Base-by-base conservation (phyloP, 2,888 invertebrate species). In the Parnassius glacialis region DNA sequence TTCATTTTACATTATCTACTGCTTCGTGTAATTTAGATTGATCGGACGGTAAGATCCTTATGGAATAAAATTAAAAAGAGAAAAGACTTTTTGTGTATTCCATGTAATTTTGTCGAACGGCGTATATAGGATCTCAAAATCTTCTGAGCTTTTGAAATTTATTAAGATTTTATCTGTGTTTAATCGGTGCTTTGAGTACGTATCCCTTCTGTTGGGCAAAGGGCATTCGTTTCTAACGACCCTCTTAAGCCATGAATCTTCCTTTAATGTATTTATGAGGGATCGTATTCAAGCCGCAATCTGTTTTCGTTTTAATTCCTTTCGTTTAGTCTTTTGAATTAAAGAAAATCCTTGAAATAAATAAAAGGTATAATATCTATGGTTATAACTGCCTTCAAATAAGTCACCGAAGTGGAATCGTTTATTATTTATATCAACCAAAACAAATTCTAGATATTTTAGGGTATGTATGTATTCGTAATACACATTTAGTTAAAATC, bases 261-360 rank as follows among this genome's bases (percentile, higher is more conserved):
- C 74, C 76, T 81, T 82, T 81, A 81, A 83, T 83, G 80, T 80
- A 81, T 83, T 81, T 83, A 82, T 81, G 81, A 80, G 76, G 78
- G 76, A 79, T 80, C 71, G 74, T 71, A 67, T 67, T 72, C 71
- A 64, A 61, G 68, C 75, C 74, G 74, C 80, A 81, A 81, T 82
- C 79, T 80, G 79, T 81, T 81, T 57, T 57, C 52, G 42, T 44
- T 11, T 43, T 57, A 52, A 56, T 58, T 54, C 48, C 20, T 62
- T 56, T 50, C 51, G 50, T 57, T 62, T 51, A 53, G 9, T 54
- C 51, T 34, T 34, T 43, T 41, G 20, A 47, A 47, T 52, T 58
- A 43, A 57, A 42, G n/a, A 12, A 2, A 45, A 45, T 9, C n/a
- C 34, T 34, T 56, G 13, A 16, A 13, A 16, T 34, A 34, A n/a